Evolutionary conservation across 2,113 vertebrate genomes (phyloP), one percentile per base, ranked within the genome.

Genomic region (Phalacrocorax aristotelis): DNA sequence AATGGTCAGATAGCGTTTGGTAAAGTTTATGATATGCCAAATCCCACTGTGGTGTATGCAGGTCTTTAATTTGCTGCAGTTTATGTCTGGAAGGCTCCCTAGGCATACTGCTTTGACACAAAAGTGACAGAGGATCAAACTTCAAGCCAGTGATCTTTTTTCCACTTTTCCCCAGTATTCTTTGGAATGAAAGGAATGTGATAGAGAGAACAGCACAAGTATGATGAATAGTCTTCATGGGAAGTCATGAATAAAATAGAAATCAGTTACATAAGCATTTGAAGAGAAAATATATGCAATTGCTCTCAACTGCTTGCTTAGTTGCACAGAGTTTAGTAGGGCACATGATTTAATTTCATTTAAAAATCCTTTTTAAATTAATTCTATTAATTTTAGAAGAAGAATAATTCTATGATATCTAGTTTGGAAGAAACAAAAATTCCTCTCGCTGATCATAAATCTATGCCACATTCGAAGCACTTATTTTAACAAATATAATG

Each of bases 1-100:
- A 93, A 80, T 93, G 79, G 58, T 92, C 91, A 92, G 95, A 92
- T 76, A 86, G 32, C 23, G 66, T 90, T 97, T 90, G 83, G 60
- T 89, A 85, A 93, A 91, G n/a, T 84, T 89, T 93, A 42, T 72
- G 83, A 90, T 75, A 93, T 82, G 66, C 80, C 40, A 87, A 71
- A 48, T 78, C 44, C 65, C 74, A 75, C 55, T 87, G 81, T 75
- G 48, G 61, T 77, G 69, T 64, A 80, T 10, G 13, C 65, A 79
- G 81, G 80, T 88, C 42, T 87, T 81, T 89, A 92, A 83, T 87
- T 97, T 91, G 26, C 57, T 78, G 70, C 65, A 89, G 72, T 90
- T 93, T 91, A 65, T 75, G 72, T 48, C 69, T 92, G 48, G 46
- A 74, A 78, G 84, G 52, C 27, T 94, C 84, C 72, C 78, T 60